Conservation (phyloP, 2,888 invertebrate genomes). For the Melipona bicolor region DNA sequence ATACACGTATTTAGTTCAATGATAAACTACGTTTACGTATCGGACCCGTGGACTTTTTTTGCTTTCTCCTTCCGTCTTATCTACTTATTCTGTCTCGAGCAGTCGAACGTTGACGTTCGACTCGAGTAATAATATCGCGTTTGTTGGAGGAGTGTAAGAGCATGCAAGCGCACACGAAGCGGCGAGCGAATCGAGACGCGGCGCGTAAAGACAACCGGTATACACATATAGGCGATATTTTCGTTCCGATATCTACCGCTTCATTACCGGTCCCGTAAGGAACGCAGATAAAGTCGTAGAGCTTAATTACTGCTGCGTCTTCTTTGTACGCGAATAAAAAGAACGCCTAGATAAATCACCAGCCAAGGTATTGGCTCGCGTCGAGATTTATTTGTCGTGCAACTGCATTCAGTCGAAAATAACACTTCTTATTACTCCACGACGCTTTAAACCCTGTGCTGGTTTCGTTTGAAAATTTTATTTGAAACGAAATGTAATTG, state of each 20-base stretch:
- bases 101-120: slow-evolving; percentile 12
- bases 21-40: slow-evolving; percentile 56
- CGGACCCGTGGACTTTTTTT: slow-evolving; percentile 29
- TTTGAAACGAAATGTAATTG: no score
- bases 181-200: neutral
- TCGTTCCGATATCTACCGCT: slow-evolving; percentile 45
- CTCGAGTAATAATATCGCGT: neutral
- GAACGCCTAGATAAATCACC: neutral
- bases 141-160: slow-evolving; percentile 14
- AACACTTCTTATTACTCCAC: slow-evolving; percentile 27
- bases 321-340: slow-evolving; percentile 12
- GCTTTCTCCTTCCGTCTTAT: neutral
- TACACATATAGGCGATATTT: slow-evolving; percentile 16
- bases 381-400: slow-evolving; percentile 17
- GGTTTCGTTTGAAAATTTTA: no score
- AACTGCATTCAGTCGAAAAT: neutral
- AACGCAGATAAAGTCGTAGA: slow-evolving; percentile 27
- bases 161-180: neutral
- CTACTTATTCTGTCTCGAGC: neutral
- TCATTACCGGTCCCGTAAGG: slow-evolving; percentile 50
- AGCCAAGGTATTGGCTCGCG: neutral
- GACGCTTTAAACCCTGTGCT: neutral
- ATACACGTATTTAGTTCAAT: slow-evolving; percentile 69
- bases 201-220: slow-evolving; percentile 37
- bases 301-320: slow-evolving; percentile 36